Conservation (phyloP, 1,140 invertebrate genomes). For the Cephus cinctus region DNA sequence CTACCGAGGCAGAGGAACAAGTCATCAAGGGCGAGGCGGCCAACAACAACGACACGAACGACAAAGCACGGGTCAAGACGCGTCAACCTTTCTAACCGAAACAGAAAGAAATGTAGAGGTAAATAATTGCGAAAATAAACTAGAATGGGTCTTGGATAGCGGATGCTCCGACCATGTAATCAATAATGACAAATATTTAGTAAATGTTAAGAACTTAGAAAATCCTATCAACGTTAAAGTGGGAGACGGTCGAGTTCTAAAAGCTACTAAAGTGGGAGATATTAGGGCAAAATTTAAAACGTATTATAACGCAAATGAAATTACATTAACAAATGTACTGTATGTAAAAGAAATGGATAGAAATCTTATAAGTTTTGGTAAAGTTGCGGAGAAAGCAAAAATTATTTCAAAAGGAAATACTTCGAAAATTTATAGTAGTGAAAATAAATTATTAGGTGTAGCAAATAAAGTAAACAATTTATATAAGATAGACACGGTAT, state of each 20-base stretch:
- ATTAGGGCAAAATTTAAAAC: slow-evolving; percentile 6
- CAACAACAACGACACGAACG: not conserved
- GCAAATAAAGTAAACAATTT: too few relatives aligned
- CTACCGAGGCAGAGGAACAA: not conserved
- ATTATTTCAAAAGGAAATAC: slow-evolving; percentile 3
- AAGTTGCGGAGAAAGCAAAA: slow-evolving; percentile 11
- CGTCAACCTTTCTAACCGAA: not conserved
- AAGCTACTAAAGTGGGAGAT: slow-evolving; percentile 13
- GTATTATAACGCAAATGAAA: not conserved
- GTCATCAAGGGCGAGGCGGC: not conserved
- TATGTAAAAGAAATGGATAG: slow-evolving; percentile 12
- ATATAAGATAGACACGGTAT: too few relatives aligned
- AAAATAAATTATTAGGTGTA: not conserved
- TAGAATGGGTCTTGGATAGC: slow-evolving; percentile 7
- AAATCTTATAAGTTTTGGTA: slow-evolving; percentile 10
- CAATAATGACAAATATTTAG: slow-evolving; percentile 12
- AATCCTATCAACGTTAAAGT: slow-evolving; percentile 8
- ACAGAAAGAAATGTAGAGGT: not conserved
- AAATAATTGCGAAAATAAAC: slow-evolving; percentile 7
- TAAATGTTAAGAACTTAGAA: not conserved
- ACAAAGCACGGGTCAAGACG: not conserved
- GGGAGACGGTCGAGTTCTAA: slow-evolving; percentile 8
- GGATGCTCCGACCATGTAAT: slow-evolving; percentile 12
- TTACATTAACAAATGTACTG: slow-evolving; percentile 12
- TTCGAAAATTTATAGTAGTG: slow-evolving; percentile 2